Conservation (phyloP, 2,113 vertebrate species). For the Oryzias celebensis region DNA sequence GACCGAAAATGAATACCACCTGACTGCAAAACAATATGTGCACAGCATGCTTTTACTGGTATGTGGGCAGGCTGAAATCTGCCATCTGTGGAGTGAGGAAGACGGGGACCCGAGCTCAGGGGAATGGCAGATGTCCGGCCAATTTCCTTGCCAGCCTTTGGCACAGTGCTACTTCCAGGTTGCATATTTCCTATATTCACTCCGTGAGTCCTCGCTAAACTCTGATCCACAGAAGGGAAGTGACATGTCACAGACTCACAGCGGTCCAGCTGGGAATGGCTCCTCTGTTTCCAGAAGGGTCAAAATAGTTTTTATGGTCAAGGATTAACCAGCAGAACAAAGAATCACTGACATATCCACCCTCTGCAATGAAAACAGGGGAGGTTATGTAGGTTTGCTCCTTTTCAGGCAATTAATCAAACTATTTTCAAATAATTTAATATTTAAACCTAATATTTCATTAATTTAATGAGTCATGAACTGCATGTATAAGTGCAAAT, state of each 20-base stretch:
- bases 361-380: no score
- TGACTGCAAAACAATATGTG: slow-evolving; percentile 74
- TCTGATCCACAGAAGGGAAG: slow-evolving; percentile 76
- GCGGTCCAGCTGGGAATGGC: slow-evolving; percentile 72
- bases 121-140: slow-evolving; percentile 71
- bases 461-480: no score
- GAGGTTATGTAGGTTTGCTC: no score
- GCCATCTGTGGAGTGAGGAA: slow-evolving; percentile 79
- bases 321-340: no score
- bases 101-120: slow-evolving; percentile 85
- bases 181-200: slow-evolving; percentile 83
- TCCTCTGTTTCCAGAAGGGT: slow-evolving; percentile 77
- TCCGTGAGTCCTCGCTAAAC: slow-evolving; percentile 78
- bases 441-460: no score
- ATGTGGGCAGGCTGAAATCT: slow-evolving; percentile 85
- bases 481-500: no score
- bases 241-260: slow-evolving; percentile 77
- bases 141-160: slow-evolving; percentile 68
- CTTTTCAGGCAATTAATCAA: no score
- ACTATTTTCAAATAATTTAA: no score
- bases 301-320: no score
- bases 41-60: slow-evolving; percentile 79
- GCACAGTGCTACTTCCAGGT: slow-evolving; percentile 74
- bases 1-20: slow-evolving; percentile 56
- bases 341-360: no score